phyloP scores from a whole-genome alignment of 2,113 vertebrate genomes.

The Mastomys natalensis region DNA sequence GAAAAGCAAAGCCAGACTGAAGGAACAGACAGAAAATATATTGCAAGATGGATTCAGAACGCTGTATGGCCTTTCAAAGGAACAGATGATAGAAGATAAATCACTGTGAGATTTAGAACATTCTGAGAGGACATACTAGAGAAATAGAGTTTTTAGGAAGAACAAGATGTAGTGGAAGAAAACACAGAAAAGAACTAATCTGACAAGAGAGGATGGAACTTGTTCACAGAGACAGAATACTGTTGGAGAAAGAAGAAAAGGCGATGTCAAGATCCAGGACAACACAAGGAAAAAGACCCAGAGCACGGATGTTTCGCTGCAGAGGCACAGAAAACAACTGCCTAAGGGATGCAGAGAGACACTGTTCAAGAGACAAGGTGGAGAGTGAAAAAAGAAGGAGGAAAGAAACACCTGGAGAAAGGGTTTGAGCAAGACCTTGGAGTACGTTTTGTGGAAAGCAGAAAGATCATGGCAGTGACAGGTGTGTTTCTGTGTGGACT shows the following conservation, averaged over 20 bases:
- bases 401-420: not conserved
- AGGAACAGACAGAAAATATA: not conserved
- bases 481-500: not conserved
- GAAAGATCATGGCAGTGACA: not conserved
- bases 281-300: not conserved
- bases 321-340: not conserved
- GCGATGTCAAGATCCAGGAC: not conserved
- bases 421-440: not conserved
- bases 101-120: not conserved
- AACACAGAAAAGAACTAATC: not conserved
- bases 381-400: not conserved
- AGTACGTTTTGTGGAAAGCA: not conserved
- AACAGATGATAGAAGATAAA: not conserved
- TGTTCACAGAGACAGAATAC: not conserved
- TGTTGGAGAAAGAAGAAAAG: not conserved
- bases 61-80: not conserved
- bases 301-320: not conserved
- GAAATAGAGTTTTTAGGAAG: constrained; percentile 13
- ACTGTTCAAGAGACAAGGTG: not conserved
- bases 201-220: not conserved
- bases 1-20: constrained; percentile 25
- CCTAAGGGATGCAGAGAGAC: not conserved
- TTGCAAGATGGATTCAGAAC: constrained; percentile 37
- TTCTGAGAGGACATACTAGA: not conserved
- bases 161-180: not conserved